phyloP scores from a whole-genome alignment of 2,888 invertebrate genomes.

The Meteorus cinctellus region DNA sequence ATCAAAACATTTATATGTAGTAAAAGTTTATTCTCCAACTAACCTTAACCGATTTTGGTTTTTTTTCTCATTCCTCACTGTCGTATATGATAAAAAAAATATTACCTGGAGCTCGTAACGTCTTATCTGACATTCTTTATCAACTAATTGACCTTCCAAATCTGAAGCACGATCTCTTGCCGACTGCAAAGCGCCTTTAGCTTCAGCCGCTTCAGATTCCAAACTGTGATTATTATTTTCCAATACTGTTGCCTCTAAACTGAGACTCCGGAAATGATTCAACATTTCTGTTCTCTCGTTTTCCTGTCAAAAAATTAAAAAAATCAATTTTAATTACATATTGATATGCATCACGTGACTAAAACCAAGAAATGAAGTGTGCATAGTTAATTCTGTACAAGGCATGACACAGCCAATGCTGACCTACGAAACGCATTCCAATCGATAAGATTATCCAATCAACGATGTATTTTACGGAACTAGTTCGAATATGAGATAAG shows the following conservation, averaged over 20 bases:
- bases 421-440: too few species aligned
- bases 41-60: too few species aligned
- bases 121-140: conserved; percentile 75
- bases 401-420: too few species aligned
- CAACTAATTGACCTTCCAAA: conserved; percentile 79
- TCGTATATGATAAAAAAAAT: background rate
- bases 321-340: conserved; percentile 9
- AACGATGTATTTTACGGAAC: too few species aligned
- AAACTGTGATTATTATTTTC: conserved; percentile 87
- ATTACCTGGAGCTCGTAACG: conserved; percentile 77
- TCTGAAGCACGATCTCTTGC: conserved; percentile 78
- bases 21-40: too few species aligned
- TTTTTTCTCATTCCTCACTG: too few species aligned
- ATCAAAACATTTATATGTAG: background rate
- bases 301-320: conserved; percentile 76
- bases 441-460: too few species aligned
- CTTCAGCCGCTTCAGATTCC: conserved; percentile 84
- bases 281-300: conserved; percentile 86
- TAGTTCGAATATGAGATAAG: too few species aligned
- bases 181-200: conserved; percentile 77
- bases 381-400: too few species aligned
- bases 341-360: too few species aligned
- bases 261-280: conserved; percentile 85
- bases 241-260: conserved; percentile 84
- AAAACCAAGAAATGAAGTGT: too few species aligned